phyloP scores from a whole-genome alignment of 2,113 vertebrate species.

The Alosa alosa region DNA sequence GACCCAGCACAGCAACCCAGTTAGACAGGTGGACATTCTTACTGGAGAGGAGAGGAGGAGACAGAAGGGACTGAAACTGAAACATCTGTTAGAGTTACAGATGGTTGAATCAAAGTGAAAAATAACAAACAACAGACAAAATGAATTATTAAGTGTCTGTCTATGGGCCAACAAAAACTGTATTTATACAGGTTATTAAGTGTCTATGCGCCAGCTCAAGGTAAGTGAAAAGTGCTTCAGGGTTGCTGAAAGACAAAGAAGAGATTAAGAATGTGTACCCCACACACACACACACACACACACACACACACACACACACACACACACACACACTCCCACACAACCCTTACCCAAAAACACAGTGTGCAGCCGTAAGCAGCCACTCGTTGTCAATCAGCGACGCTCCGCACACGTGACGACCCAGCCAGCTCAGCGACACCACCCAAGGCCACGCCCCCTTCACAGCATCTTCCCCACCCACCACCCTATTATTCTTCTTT shows the following conservation, averaged over 20 bases:
- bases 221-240: neutral
- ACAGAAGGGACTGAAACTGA: neutral
- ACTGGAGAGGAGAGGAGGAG: constrained; percentile 60
- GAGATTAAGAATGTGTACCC: no score
- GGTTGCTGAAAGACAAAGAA: no score
- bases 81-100: neutral
- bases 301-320: no score
- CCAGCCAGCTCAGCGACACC: constrained; percentile 73
- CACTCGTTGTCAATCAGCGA: constrained; percentile 78
- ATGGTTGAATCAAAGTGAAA: neutral
- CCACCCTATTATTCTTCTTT: constrained; percentile 60
- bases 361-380: constrained; percentile 91
- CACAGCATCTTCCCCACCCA: constrained; percentile 76
- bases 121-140: neutral
- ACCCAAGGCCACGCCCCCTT: constrained; percentile 89
- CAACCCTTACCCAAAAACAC: constrained; percentile 81
- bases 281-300: no score
- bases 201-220: neutral
- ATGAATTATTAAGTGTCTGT: no score
- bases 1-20: constrained; percentile 80
- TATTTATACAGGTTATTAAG: no score
- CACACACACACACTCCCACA: neutral
- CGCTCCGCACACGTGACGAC: constrained; percentile 74
- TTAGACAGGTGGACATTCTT: constrained; percentile 72
- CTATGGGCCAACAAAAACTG: no score